A percentile compares a stretch with the other conserved stretches of the same genome.
phyloP scores from a whole-genome alignment of 2,113 vertebrate species.

The Tretioscincus oriximinensis region DNA sequence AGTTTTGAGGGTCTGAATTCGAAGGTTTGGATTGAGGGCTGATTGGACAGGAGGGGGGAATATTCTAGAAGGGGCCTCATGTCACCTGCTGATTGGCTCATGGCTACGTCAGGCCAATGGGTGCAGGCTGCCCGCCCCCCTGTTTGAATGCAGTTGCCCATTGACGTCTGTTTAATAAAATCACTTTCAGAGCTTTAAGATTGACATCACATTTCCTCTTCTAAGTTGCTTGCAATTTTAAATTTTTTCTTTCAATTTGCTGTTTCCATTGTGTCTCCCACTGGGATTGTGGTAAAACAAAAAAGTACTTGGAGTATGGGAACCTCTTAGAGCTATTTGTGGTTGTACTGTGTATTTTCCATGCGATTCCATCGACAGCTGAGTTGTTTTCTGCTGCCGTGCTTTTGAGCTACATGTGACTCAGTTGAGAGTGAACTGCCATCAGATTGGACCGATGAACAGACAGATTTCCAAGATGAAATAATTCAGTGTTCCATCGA shows the following conservation, averaged over 20 bases:
- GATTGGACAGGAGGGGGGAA: too few relatives aligned
- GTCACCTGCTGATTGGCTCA: too few relatives aligned
- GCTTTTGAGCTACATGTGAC: background rate
- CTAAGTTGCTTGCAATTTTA: background rate
- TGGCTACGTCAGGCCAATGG: too few relatives aligned
- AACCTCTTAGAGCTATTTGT: background rate
- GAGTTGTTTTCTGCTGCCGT: background rate
- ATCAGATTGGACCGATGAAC: background rate
- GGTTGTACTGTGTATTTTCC: too few relatives aligned
- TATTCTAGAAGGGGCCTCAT: too few relatives aligned
- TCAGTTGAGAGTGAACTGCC: background rate
- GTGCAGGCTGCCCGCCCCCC: too few relatives aligned
- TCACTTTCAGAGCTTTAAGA: too few relatives aligned
- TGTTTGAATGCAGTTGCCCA: too few relatives aligned
- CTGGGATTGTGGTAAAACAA: background rate
- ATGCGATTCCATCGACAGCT: background rate
- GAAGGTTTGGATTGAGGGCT: too few relatives aligned
- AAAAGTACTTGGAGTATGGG: background rate
- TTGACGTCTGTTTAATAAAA: too few relatives aligned
- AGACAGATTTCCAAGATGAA: background rate
- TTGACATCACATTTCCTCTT: too few relatives aligned
- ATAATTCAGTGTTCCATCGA: background rate
- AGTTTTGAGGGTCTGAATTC: too few relatives aligned
- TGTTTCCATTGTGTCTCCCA: background rate
- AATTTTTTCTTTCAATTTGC: background rate